Evolutionary conservation across 2,888 invertebrate species (phyloP).

Genomic region (Protodeltote pygarga): DNA sequence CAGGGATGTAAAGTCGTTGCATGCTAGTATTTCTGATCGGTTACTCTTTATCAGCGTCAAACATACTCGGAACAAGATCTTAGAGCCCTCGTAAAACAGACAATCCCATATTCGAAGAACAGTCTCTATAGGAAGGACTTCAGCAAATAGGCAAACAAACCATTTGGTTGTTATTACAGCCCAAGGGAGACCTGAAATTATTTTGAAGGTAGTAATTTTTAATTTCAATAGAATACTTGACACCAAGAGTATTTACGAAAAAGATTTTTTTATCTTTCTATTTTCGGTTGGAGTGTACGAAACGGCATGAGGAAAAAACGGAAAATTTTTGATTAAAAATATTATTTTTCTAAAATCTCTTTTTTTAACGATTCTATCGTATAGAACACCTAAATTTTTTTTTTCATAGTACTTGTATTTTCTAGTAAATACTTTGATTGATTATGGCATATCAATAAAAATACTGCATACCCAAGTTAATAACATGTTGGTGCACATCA

Average conservation of each 20-base stretch:
- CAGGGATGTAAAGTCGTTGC: slow-evolving; percentile 93
- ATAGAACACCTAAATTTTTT: too few species aligned
- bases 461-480: slow-evolving; percentile 87
- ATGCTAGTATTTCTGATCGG: slow-evolving; percentile 90
- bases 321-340: too few species aligned
- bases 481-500: slow-evolving; percentile 93
- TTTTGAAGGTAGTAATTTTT: neutral
- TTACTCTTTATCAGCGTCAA: slow-evolving; percentile 93
- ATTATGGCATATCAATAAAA: neutral
- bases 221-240: neutral
- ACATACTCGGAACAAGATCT: slow-evolving; percentile 96
- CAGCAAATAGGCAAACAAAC: slow-evolving; percentile 97
- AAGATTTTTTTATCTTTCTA: too few species aligned
- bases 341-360: too few species aligned
- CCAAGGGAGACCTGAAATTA: slow-evolving; percentile 91
- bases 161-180: slow-evolving; percentile 97
- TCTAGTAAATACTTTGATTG: too few species aligned
- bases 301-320: too few species aligned
- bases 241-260: too few species aligned
- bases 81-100: slow-evolving; percentile 97
- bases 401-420: too few species aligned
- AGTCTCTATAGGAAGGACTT: slow-evolving; percentile 97
- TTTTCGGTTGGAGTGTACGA: too few species aligned
- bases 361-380: too few species aligned
- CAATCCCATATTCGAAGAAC: slow-evolving; percentile 98